Conservation (phyloP, 2,113 vertebrate species). For the Chinchilla lanigera region DNA sequence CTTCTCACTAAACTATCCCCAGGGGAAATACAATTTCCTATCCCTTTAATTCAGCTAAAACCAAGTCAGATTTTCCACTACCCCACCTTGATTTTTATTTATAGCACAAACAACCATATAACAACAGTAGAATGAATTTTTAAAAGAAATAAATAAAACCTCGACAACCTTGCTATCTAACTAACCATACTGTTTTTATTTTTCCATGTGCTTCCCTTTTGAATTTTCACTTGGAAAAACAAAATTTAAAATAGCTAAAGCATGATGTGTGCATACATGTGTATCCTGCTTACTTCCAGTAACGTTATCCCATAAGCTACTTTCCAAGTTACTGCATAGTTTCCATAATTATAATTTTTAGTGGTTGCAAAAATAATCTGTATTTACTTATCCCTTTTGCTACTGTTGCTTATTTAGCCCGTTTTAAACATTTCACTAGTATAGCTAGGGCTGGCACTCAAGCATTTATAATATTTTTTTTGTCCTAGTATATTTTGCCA, state of each 20-base stretch:
- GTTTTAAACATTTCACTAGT: constrained; percentile 31
- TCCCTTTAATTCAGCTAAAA: constrained; percentile 38
- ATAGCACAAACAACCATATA: background rate
- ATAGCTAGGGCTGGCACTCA: background rate
- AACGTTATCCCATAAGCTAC: constrained; percentile 50
- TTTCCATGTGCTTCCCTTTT: constrained; percentile 13
- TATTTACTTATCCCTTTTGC: constrained; percentile 49
- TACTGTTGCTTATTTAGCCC: constrained; percentile 37
- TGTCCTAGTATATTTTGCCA: constrained; percentile 29
- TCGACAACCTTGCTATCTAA: background rate
- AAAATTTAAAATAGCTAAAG: constrained; percentile 48
- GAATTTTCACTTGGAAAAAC: constrained; percentile 44
- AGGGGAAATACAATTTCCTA: background rate
- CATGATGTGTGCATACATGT: background rate
- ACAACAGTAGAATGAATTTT: background rate
- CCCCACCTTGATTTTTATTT: constrained; percentile 20
- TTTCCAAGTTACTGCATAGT: constrained; percentile 57
- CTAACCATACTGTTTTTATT: constrained; percentile 14
- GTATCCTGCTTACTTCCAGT: constrained; percentile 41
- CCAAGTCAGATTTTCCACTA: background rate
- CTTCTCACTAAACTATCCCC: background rate
- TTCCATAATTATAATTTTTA: constrained; percentile 57
- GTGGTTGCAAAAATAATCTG: constrained; percentile 44
- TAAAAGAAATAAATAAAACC: constrained; percentile 14
- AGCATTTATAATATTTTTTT: background rate